Evolutionary conservation across 2,113 vertebrate species (phyloP).

Genomic region (Chitala chitala): DNA sequence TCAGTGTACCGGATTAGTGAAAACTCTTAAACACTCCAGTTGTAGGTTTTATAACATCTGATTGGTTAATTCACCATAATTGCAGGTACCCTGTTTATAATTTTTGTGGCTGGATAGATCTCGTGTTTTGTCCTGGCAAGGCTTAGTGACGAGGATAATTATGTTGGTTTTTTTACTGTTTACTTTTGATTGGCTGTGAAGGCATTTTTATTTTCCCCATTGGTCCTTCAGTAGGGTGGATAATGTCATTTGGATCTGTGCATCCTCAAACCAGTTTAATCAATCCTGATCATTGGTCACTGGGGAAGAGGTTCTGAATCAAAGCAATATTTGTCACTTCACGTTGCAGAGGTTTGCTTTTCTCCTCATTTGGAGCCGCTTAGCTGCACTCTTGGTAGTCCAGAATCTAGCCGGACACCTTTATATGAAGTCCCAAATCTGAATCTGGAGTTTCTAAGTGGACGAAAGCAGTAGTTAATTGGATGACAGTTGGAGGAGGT

Average conservation of each 20-base stretch:
- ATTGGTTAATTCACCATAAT: not conserved
- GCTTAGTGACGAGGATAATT: slow-evolving; percentile 23
- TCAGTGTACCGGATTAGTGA: not conserved
- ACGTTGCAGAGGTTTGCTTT: too few species aligned
- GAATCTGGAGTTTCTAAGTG: too few species aligned
- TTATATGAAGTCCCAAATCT: too few species aligned
- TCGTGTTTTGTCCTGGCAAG: not conserved
- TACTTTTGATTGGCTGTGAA: not conserved
- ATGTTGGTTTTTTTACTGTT: slow-evolving; percentile 12
- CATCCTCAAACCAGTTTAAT: not conserved
- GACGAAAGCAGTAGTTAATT: too few species aligned
- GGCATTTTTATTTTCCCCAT: not conserved
- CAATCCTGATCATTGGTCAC: not conserved
- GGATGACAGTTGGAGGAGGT: too few species aligned
- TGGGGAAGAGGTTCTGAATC: too few species aligned
- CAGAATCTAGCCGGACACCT: too few species aligned
- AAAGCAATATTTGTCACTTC: too few species aligned
- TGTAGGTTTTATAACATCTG: not conserved
- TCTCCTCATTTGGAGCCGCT: too few species aligned
- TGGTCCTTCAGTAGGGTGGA: not conserved
- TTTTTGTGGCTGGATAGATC: not conserved
- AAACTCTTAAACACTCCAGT: too few species aligned
- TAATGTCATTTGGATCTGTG: not conserved
- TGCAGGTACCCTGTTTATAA: slow-evolving; percentile 72
- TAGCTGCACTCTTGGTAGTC: too few species aligned